These are phyloP conservation scores for Epizoanthus ramosus DNA, from an alignment of 92 coral and sea anemone genomes.

Conservation along the genomic window DNA sequence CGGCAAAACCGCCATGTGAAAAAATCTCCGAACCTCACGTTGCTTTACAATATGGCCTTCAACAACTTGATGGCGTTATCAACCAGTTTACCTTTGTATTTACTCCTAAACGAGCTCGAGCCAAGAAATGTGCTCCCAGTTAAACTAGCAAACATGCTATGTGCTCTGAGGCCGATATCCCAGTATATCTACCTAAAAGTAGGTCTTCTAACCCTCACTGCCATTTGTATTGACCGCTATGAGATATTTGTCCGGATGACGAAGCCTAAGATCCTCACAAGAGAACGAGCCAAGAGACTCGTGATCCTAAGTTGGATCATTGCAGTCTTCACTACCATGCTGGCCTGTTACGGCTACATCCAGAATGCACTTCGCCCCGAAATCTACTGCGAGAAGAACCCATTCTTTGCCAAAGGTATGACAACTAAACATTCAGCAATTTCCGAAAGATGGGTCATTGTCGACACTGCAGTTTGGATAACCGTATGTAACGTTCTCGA, in stretches of 20 bases:
- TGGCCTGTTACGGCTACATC: constrained; percentile 36
- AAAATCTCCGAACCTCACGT: neutral
- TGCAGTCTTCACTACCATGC: constrained; percentile 18
- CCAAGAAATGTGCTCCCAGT: neutral
- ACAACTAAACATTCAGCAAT: constrained; percentile 23
- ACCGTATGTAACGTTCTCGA: constrained; percentile 18
- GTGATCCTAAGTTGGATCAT: constrained; percentile 17
- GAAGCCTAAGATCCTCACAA: constrained; percentile 19
- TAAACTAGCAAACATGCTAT: constrained; percentile 20
- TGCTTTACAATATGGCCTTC: constrained; percentile 35
- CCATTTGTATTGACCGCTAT: constrained; percentile 37
- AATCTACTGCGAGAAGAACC: constrained; percentile 33
- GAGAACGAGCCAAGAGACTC: constrained; percentile 14
- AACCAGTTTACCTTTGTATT: constrained; percentile 18
- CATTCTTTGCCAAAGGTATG: neutral
- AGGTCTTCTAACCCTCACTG: constrained; percentile 39
- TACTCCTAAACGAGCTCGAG: constrained; percentile 1
- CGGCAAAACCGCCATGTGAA: neutral
- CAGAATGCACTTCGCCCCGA: constrained; percentile 37
- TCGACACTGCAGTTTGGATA: constrained; percentile 30
- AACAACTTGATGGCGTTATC: constrained; percentile 23
- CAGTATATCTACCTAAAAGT: constrained; percentile 36
- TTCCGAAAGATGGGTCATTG: constrained; percentile 37
- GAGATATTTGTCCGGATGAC: constrained; percentile 43
- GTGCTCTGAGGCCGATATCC: constrained; percentile 36